phyloP scores from a whole-genome alignment of 2,888 invertebrate genomes.

The Mamestra brassicae region DNA sequence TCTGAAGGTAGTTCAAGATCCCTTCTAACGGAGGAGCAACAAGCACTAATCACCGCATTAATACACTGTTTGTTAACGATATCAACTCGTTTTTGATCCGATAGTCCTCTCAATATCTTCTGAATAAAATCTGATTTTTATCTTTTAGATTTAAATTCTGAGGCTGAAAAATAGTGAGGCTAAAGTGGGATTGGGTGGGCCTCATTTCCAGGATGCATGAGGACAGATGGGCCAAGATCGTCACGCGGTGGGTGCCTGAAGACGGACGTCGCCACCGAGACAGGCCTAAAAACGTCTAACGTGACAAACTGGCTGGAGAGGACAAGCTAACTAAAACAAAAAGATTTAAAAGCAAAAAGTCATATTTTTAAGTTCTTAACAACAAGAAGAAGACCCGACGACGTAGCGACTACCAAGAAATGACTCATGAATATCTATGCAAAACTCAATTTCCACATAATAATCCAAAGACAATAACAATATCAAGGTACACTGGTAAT shows the following conservation, averaged over 20 bases:
- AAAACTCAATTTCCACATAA: constrained; percentile 14
- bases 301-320: too few species aligned
- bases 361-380: background rate
- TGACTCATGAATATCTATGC: background rate
- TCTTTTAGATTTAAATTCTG: too few species aligned
- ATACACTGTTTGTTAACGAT: background rate
- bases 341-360: background rate
- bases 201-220: too few species aligned
- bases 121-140: too few species aligned
- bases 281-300: too few species aligned
- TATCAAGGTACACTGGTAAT: constrained; percentile 42
- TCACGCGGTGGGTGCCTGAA: too few species aligned
- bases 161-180: too few species aligned
- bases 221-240: too few species aligned
- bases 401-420: background rate
- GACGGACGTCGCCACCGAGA: too few species aligned
- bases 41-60: background rate
- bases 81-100: background rate
- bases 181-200: too few species aligned
- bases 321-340: too few species aligned
- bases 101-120: too few species aligned
- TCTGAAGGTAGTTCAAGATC: background rate
- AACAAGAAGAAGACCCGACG: background rate
- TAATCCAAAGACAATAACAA: constrained; percentile 26
- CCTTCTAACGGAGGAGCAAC: background rate